Conservation (phyloP, 2,113 vertebrate genomes). For the Urocolius indicus region DNA sequence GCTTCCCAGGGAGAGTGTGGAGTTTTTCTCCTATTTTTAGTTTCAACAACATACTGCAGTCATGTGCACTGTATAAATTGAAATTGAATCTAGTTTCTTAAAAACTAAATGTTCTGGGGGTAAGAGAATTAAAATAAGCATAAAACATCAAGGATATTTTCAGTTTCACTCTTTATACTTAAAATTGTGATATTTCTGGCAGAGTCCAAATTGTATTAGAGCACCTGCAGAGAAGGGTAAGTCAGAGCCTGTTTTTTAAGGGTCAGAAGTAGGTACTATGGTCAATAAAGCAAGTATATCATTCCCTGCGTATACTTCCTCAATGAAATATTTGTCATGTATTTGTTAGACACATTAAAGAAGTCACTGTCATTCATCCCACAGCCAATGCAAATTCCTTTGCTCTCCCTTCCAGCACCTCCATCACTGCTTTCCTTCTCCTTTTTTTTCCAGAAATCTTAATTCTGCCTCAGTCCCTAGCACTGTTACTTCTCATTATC, state of each 20-base stretch:
- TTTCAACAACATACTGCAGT: neutral
- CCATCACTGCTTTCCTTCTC: neutral
- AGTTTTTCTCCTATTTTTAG: slow-evolving; percentile 10
- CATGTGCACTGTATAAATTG: neutral
- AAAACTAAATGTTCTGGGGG: neutral
- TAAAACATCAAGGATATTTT: neutral
- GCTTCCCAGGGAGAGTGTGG: too few species aligned
- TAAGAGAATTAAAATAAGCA: neutral
- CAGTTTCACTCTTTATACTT: neutral
- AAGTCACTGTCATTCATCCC: neutral
- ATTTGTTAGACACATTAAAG: neutral
- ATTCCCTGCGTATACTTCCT: neutral
- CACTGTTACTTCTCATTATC: neutral
- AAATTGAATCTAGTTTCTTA: neutral
- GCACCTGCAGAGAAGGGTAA: neutral
- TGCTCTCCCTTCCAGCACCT: neutral
- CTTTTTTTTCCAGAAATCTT: neutral
- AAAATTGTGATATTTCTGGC: neutral
- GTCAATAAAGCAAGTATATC: neutral
- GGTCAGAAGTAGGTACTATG: neutral
- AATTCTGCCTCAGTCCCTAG: neutral
- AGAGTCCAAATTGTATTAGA: neutral
- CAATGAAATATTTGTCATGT: neutral
- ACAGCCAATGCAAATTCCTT: neutral
- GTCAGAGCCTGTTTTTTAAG: neutral